These are phyloP conservation scores for Cheirogaleus medius DNA, from an alignment of 2,113 vertebrate species.

Conservation along the genomic window DNA sequence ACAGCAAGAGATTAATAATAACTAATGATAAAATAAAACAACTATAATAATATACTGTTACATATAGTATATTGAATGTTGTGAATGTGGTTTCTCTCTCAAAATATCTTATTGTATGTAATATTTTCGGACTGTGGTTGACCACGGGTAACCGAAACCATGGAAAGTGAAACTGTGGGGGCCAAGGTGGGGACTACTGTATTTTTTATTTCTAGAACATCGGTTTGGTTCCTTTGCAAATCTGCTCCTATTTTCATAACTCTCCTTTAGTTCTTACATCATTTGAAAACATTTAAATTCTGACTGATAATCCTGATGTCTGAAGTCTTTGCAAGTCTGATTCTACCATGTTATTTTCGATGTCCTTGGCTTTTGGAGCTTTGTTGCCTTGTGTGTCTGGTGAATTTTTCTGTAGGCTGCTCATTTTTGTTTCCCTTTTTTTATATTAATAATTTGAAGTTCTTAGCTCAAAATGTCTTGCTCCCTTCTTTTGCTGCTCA, in stretches of 20 bases:
- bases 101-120: not conserved
- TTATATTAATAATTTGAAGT: not conserved
- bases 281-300: not conserved
- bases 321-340: not conserved
- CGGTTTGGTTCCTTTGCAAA: not conserved
- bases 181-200: not conserved
- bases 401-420: not conserved
- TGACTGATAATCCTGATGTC: not conserved
- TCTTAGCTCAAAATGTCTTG: conserved; percentile 56
- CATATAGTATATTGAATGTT: not conserved
- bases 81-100: not conserved
- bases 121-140: not conserved
- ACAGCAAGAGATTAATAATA: not conserved
- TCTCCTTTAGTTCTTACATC: not conserved
- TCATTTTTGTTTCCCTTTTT: not conserved
- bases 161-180: not conserved
- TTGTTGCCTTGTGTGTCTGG: not conserved
- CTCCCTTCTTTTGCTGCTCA: not conserved
- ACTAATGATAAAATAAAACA: not conserved
- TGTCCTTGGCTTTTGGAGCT: not conserved
- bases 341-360: not conserved
- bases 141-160: not conserved
- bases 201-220: not conserved
- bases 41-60: not conserved
- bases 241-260: not conserved